phyloP scores from a whole-genome alignment of 37 sponge, comb jelly and placozoan species.

The Diacarnus erythraeanus region DNA sequence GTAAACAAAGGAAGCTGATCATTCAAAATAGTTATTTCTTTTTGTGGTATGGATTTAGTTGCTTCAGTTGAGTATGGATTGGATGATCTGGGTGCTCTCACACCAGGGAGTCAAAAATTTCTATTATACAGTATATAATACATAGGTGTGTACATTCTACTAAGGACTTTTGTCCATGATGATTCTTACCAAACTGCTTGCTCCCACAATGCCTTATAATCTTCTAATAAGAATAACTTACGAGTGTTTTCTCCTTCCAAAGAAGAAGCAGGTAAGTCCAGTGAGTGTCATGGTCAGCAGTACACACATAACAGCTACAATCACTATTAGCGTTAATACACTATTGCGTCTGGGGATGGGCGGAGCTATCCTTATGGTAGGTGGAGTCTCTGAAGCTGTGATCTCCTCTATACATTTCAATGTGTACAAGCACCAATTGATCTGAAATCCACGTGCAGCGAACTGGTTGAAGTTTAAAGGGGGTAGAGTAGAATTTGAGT shows the following conservation, averaged over 20 bases:
- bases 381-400: neutral
- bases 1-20: too few species aligned
- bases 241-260: constrained; percentile 14
- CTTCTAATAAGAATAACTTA: neutral
- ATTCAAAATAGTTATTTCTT: too few species aligned
- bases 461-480: constrained; percentile 1
- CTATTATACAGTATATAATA: too few species aligned
- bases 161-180: too few species aligned
- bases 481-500: neutral
- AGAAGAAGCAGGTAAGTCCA: constrained; percentile 19
- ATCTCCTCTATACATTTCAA: neutral
- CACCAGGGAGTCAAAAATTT: too few species aligned
- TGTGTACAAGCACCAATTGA: constrained; percentile 4
- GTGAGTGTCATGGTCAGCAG: neutral
- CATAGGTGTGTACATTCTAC: too few species aligned
- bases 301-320: neutral
- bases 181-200: too few species aligned
- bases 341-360: neutral
- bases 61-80: too few species aligned
- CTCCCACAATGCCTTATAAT: too few species aligned
- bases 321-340: neutral
- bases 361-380: neutral
- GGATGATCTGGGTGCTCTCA: too few species aligned
- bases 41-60: too few species aligned
- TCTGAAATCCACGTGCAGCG: neutral